A percentile compares a stretch with the other conserved stretches of the same genome.
phyloP scores from a whole-genome alignment of 2,797 vertebrate genomes.

The Trachurus trachurus region DNA sequence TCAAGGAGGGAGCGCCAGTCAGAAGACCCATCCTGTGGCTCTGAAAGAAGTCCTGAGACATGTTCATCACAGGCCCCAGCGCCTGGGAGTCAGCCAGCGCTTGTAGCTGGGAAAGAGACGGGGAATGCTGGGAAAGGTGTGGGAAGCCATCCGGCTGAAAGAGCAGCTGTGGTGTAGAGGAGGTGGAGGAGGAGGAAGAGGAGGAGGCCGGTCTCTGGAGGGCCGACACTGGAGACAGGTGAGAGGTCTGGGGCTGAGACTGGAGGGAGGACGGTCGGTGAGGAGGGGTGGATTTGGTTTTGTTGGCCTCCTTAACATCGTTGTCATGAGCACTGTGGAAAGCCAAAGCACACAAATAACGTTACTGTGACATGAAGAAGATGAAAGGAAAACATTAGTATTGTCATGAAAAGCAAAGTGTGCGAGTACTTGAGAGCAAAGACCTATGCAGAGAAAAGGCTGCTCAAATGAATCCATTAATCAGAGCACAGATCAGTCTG shows the following conservation, averaged over 20 bases:
- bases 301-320: conserved; percentile 89
- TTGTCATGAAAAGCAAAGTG: background rate
- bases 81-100: conserved; percentile 87
- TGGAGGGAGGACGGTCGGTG: conserved; percentile 80
- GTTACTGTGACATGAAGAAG: background rate
- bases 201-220: conserved; percentile 78
- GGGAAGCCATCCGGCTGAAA: conserved; percentile 87
- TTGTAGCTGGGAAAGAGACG: conserved; percentile 86
- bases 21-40: conserved; percentile 85
- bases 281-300: conserved; percentile 87
- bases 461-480: conserved; percentile 16
- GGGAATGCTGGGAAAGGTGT: conserved; percentile 83
- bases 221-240: conserved; percentile 77
- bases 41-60: conserved; percentile 90
- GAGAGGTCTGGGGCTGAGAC: conserved; percentile 72
- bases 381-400: background rate
- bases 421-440: background rate
- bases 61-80: conserved; percentile 84
- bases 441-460: background rate
- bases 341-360: background rate
- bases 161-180: conserved; percentile 86
- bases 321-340: conserved; percentile 89
- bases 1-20: conserved; percentile 62
- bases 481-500: conserved; percentile 12
- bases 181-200: conserved; percentile 64